Percentiles rank a stretch among this genome's conserved stretches.
phyloP scores from a whole-genome alignment of 2,888 invertebrate genomes.

The Pheosia tremula region DNA sequence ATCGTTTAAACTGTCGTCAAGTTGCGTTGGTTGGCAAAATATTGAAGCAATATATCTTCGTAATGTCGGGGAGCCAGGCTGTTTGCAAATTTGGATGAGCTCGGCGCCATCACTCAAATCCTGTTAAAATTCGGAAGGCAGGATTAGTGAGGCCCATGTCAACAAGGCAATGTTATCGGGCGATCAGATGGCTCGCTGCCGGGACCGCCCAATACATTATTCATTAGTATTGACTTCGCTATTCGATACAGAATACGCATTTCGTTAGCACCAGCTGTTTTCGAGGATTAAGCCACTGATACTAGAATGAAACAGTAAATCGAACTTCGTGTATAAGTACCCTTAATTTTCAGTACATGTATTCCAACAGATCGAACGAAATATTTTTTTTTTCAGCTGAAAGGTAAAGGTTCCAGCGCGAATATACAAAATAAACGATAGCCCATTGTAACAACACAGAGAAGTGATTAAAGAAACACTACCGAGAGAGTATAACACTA shows the following conservation, averaged over 20 bases:
- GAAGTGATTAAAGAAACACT: background rate
- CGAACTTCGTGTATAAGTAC: constrained; percentile 23
- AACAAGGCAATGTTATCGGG: constrained; percentile 72
- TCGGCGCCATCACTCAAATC: constrained; percentile 66
- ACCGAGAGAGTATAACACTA: background rate
- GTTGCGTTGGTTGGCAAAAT: constrained; percentile 32
- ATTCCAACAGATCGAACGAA: constrained; percentile 10
- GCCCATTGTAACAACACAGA: constrained; percentile 11
- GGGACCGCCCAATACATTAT: constrained; percentile 66
- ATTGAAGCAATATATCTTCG: constrained; percentile 52
- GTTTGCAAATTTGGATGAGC: constrained; percentile 43
- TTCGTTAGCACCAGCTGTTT: constrained; percentile 32
- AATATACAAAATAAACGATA: constrained; percentile 5
- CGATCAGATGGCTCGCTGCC: constrained; percentile 66
- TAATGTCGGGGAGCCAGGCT: constrained; percentile 46
- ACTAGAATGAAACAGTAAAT: constrained; percentile 38
- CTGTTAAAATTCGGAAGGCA: constrained; percentile 72
- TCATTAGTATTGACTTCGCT: constrained; percentile 64
- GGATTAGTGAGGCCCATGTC: constrained; percentile 71
- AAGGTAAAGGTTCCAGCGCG: constrained; percentile 6
- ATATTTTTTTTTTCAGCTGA: constrained; percentile 19
- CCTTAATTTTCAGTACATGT: constrained; percentile 18
- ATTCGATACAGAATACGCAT: constrained; percentile 53
- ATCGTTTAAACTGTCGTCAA: constrained; percentile 30
- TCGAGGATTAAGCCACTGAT: constrained; percentile 20